Evolutionary conservation across 2,888 invertebrate genomes (phyloP), one percentile per base, ranked within the genome.

Genomic region (Hoplodrina blanda): DNA sequence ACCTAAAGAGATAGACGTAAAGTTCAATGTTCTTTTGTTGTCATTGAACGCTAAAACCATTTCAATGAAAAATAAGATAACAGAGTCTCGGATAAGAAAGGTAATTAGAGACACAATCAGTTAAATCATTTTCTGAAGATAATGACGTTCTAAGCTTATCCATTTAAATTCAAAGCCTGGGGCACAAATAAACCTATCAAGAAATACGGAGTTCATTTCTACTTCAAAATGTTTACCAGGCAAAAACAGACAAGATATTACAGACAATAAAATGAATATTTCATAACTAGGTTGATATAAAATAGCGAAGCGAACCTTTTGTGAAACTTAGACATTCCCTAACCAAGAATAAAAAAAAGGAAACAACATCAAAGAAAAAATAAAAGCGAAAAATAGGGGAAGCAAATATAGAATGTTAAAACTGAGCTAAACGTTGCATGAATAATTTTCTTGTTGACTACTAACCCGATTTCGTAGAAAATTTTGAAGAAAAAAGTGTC

Each of bases 221-320:
- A n/a, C 15, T 17, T 15, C 10, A 46, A n/a, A 49, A 30, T 15
- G 20, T 49, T 49, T n/a, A 20, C 11, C 11, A 55, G 30, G 64
- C 13, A n/a, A 73, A 72, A 33, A 5, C n/a, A 15, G 15, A 30
- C 54, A 49, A 37, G n/a, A 37, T 37, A 37, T 61, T 53, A 33
- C 49, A 4, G 19, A 73, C n/a, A 73, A 13, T 41, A 20, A 65
- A 59, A 49, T 60, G 3, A 55, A 73, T 73, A 65, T 63, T 73
- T 59, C 25, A 57, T 44, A 41, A 50, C 41, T 19, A 44, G 15
- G 2, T 6, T 1, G 25, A 20, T 72, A 56, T 17, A 30, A 62
- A 62, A 62, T 44, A 4, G 15, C 11, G 11, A 37, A 8, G 2
- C 44, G 19, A 62, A 49, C 7, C 46, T 19, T 15, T 60, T 61